Conservation (phyloP, 2,113 vertebrate species). For the Elephas maximus region DNA sequence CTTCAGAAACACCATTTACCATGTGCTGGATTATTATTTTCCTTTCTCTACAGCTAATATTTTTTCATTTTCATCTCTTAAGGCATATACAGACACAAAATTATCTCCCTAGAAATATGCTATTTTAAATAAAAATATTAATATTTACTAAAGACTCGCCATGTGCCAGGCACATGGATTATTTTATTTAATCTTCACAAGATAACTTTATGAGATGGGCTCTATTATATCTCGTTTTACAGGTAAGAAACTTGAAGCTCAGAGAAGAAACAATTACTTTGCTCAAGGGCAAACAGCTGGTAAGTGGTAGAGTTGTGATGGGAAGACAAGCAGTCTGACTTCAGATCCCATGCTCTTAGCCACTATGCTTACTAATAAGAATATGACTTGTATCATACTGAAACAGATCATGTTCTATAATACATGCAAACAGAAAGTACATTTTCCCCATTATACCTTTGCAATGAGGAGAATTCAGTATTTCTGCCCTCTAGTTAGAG, state of each 20-base stretch:
- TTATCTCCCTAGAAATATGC: background rate
- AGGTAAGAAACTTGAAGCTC: background rate
- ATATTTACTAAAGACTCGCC: conserved; percentile 27
- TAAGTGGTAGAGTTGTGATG: too few relatives aligned
- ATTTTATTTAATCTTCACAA: conserved; percentile 26
- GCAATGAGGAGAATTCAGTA: too few relatives aligned
- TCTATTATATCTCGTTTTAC: background rate
- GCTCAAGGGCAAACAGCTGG: too few relatives aligned
- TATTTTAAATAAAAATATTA: conserved; percentile 55
- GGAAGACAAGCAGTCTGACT: too few relatives aligned
- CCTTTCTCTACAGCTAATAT: background rate
- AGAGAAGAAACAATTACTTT: too few relatives aligned
- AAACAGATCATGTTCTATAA: too few relatives aligned
- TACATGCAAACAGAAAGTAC: too few relatives aligned
- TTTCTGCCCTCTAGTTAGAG: too few relatives aligned
- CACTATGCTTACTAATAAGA: too few relatives aligned
- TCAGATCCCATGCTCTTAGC: too few relatives aligned
- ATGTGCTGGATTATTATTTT: background rate
- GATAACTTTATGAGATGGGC: background rate
- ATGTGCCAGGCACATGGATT: background rate
- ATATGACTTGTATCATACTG: too few relatives aligned
- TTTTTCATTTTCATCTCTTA: conserved; percentile 33
- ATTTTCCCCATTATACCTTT: too few relatives aligned
- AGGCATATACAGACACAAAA: background rate
- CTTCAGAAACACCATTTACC: background rate